Evolutionary conservation across 2,797 vertebrate species (phyloP).

Genomic region (Naso thynnoides): DNA sequence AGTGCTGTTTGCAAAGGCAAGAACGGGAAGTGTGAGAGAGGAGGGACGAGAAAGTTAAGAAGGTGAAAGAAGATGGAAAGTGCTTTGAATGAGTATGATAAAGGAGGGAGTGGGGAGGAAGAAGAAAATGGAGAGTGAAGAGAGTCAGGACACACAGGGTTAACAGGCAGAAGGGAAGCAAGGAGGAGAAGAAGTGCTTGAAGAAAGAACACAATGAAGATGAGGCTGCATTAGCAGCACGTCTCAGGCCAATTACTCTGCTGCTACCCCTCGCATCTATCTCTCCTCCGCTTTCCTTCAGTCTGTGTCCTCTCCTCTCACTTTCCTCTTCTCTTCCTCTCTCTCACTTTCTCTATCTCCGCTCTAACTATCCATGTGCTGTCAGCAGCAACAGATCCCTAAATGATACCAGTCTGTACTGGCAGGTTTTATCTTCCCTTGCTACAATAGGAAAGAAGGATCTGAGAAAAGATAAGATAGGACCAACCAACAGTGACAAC

Average conservation of each 20-base stretch:
- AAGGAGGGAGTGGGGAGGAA: conserved; percentile 48
- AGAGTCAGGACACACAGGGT: conserved; percentile 39
- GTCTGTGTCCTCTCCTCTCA: conserved; percentile 66
- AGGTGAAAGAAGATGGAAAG: conserved; percentile 77
- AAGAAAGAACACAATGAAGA: conserved; percentile 69
- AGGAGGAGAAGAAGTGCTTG: conserved; percentile 46
- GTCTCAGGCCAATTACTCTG: conserved; percentile 81
- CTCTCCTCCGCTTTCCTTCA: conserved; percentile 45
- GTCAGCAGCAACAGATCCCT: conserved; percentile 83
- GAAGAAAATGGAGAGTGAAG: conserved; percentile 31
- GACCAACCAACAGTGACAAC: conserved; percentile 75
- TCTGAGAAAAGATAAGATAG: conserved; percentile 80
- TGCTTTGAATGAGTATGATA: conserved; percentile 65
- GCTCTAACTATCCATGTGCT: conserved; percentile 80
- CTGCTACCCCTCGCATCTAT: conserved; percentile 56
- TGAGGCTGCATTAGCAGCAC: conserved; percentile 73
- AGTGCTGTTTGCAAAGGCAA: conserved; percentile 68
- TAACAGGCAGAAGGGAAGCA: conserved; percentile 48
- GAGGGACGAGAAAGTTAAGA: conserved; percentile 66
- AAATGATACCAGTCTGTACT: conserved; percentile 82
- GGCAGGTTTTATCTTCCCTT: conserved; percentile 82
- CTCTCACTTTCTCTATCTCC: conserved; percentile 69
- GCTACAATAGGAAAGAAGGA: conserved; percentile 81
- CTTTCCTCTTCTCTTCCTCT: conserved; percentile 55
- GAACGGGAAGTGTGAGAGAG: conserved; percentile 45